Percentiles rank a stretch among this genome's conserved stretches.
phyloP scores from a whole-genome alignment of 2,888 invertebrate genomes.

The Venustoraphidia nigricollis region DNA sequence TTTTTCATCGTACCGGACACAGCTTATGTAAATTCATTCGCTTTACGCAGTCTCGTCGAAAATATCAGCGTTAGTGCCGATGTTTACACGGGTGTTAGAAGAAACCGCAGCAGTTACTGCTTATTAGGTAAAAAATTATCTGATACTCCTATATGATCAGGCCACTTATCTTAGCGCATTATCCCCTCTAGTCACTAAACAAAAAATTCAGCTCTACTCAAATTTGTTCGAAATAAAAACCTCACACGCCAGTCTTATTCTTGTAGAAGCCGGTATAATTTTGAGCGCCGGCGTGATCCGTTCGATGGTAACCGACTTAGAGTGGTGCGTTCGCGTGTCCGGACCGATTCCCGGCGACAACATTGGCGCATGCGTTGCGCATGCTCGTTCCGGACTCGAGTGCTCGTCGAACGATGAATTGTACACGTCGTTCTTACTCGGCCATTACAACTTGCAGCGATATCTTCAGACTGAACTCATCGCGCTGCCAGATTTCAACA shows the following conservation, averaged over 20 bases:
- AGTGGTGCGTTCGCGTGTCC: constrained; percentile 79
- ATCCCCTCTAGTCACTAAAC: too few relatives aligned
- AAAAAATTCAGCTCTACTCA: too few relatives aligned
- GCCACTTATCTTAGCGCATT: too few relatives aligned
- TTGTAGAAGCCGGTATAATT: constrained; percentile 68
- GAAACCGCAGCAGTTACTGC: constrained; percentile 46
- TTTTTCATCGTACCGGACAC: constrained; percentile 78
- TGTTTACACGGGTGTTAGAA: constrained; percentile 64
- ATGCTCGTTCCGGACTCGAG: constrained; percentile 20
- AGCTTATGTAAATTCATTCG: constrained; percentile 69
- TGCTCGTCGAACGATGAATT: too few relatives aligned
- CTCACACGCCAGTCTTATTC: constrained; percentile 14
- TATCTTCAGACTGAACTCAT: constrained; percentile 18
- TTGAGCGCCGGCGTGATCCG: constrained; percentile 76
- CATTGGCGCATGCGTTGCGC: constrained; percentile 71
- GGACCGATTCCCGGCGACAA: constrained; percentile 64
- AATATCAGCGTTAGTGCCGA: constrained; percentile 72
- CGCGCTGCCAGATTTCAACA: constrained; percentile 29
- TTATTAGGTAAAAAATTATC: constrained; percentile 37
- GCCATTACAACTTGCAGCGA: constrained; percentile 18
- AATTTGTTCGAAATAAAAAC: too few relatives aligned
- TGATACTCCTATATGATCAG: too few relatives aligned
- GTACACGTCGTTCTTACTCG: constrained; percentile 13
- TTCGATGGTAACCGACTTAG: constrained; percentile 59
- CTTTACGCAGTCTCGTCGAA: constrained; percentile 52